Percentiles rank a stretch among this genome's conserved stretches.
Evolutionary conservation across 2,888 invertebrate genomes (phyloP).

Genomic region (Drosophila anomelani): DNA sequence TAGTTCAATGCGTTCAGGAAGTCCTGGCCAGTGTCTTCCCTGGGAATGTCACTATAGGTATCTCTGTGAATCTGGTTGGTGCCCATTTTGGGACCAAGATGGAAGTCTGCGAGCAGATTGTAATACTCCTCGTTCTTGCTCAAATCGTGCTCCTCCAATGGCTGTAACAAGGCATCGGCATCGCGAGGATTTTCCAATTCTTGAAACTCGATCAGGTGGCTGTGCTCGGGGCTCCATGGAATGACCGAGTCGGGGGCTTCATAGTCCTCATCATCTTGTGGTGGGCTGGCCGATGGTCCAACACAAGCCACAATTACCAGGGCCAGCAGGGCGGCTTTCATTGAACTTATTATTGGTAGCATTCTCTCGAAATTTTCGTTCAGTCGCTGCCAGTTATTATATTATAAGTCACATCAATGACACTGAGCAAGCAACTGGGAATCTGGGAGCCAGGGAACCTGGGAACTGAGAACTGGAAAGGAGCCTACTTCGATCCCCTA

Average conservation of each 20-base stretch:
- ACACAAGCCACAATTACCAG: conserved; percentile 23
- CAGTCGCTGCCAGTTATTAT: conserved; percentile 2
- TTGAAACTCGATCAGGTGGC: background rate
- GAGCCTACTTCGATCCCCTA: background rate
- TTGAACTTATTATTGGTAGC: conserved; percentile 51
- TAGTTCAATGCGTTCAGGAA: background rate
- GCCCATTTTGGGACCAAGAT: background rate
- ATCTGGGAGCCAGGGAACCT: background rate
- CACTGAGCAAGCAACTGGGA: background rate
- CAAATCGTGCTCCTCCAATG: conserved; percentile 1
- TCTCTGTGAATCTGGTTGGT: background rate
- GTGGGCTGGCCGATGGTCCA: conserved; percentile 15
- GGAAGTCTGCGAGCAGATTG: background rate
- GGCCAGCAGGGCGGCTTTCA: conserved; percentile 51
- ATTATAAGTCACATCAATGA: background rate
- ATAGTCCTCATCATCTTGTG: background rate
- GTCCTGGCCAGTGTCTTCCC: background rate
- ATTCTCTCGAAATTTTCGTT: conserved; percentile 31
- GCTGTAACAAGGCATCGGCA: background rate
- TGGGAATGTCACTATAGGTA: background rate
- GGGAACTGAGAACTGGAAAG: background rate
- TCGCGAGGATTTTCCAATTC: background rate
- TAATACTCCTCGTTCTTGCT: background rate
- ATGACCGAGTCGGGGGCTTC: background rate
- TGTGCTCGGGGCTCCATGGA: background rate